These are phyloP conservation scores for Meiosimyza platycephala DNA, from an alignment of 2,888 invertebrate genomes.

Conservation along the genomic window DNA sequence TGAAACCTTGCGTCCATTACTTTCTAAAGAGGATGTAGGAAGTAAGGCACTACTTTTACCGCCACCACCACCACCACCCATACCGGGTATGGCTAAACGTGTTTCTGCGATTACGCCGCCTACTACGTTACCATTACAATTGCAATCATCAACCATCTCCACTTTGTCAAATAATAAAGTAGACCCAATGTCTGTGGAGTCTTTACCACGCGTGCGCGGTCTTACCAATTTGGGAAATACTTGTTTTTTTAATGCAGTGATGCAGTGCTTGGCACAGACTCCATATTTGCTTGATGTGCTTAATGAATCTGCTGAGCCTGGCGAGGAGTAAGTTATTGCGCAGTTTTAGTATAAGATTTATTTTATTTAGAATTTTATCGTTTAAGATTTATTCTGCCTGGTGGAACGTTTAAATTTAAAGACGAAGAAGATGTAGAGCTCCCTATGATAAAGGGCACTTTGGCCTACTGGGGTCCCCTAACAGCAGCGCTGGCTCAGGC, in stretches of 20 bases:
- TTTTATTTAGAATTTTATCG: neutral
- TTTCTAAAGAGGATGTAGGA: conserved; percentile 41
- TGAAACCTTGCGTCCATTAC: conserved; percentile 52
- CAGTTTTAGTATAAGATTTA: conserved; percentile 9
- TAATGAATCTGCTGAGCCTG: conserved; percentile 76
- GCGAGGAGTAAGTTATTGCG: conserved; percentile 69
- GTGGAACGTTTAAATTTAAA: conserved; percentile 74
- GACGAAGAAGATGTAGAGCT: conserved; percentile 71
- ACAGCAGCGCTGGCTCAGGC: conserved; percentile 78
- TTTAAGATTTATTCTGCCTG: conserved; percentile 75
- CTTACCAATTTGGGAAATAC: conserved; percentile 94
- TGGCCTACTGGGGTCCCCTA: conserved; percentile 77
- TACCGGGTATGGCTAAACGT: conserved; percentile 63
- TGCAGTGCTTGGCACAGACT: conserved; percentile 92
- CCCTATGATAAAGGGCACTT: conserved; percentile 74
- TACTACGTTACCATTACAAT: conserved; percentile 15
- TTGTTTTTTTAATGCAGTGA: conserved; percentile 96
- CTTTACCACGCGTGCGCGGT: conserved; percentile 77
- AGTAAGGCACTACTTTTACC: conserved; percentile 46
- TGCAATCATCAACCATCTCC: conserved; percentile 9
- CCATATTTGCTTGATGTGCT: conserved; percentile 80
- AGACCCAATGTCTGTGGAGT: conserved; percentile 43
- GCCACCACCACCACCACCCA: conserved; percentile 50
- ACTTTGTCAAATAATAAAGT: neutral
- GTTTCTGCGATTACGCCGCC: conserved; percentile 45